A percentile compares a stretch with the other conserved stretches of the same genome.
phyloP scores from a whole-genome alignment of 2,797 vertebrate genomes.

The Babyrousa celebensis region DNA sequence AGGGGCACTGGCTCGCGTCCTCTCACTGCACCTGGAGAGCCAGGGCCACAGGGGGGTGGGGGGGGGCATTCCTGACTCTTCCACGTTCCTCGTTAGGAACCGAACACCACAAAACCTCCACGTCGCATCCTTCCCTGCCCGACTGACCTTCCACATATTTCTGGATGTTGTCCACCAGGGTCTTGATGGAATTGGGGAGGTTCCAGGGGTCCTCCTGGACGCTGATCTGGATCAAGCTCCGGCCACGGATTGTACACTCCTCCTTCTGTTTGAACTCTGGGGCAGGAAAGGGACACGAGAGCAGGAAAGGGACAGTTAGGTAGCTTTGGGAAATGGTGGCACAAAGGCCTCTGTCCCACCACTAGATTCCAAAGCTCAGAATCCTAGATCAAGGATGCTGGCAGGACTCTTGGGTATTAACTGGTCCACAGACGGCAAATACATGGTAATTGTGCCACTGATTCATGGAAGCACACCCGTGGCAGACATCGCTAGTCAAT shows the following conservation, averaged over 20 bases:
- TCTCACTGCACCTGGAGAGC: neutral
- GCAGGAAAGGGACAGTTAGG: neutral
- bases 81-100: neutral
- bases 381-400: neutral
- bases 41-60: rapidly evolving
- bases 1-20: rapidly evolving
- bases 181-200: conserved; percentile 98
- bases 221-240: conserved; percentile 96
- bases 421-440: neutral
- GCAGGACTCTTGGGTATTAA: neutral
- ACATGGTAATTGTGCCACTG: neutral
- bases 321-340: neutral
- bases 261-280: conserved; percentile 98
- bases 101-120: neutral
- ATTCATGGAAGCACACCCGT: rapidly evolving
- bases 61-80: neutral
- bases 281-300: conserved; percentile 53
- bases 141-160: conserved; percentile 96
- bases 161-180: conserved; percentile 97
- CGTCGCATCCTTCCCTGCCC: neutral
- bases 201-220: conserved; percentile 99
- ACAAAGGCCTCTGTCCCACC: neutral
- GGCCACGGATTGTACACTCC: conserved; percentile 95
- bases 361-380: conserved; percentile 28
- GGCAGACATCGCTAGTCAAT: conserved; percentile 45